A percentile compares a stretch with the other conserved stretches of the same genome.
phyloP scores from a whole-genome alignment of 2,113 vertebrate species.

The Callorhinus ursinus region DNA sequence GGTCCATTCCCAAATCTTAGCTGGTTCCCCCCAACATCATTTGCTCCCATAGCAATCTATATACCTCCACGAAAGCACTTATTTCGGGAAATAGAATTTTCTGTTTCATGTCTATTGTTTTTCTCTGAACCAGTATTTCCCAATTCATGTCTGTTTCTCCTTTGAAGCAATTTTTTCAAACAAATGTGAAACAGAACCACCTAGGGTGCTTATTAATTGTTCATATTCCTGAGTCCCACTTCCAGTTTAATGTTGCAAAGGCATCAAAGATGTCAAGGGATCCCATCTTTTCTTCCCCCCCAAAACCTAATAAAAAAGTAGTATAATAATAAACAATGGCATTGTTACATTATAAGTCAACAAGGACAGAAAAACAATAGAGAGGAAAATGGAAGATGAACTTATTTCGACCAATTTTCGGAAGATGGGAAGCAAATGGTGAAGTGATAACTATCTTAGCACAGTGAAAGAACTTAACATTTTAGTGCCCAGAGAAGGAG shows the following conservation, averaged over 20 bases:
- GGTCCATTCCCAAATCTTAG: not conserved
- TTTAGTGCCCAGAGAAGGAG: not conserved
- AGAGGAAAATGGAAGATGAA: not conserved
- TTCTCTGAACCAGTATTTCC: not conserved
- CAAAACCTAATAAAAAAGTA: not conserved
- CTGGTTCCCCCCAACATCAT: not conserved
- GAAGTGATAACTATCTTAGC: not conserved
- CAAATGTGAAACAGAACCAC: not conserved
- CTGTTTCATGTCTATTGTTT: not conserved
- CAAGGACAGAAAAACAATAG: not conserved
- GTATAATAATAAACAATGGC: not conserved
- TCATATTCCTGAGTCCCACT: not conserved
- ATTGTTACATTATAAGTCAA: not conserved
- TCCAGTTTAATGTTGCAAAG: not conserved
- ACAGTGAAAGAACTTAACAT: not conserved
- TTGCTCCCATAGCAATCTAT: not conserved
- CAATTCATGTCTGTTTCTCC: not conserved
- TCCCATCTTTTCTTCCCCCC: not conserved
- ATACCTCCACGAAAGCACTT: not conserved
- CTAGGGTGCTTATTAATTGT: not conserved
- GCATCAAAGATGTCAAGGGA: not conserved
- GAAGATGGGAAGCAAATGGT: not conserved
- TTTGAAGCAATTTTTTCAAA: conserved; percentile 37
- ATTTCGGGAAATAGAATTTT: not conserved
- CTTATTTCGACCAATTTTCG: not conserved